phyloP scores from a whole-genome alignment of 2,113 vertebrate species.

The Anthoscopus minutus region DNA sequence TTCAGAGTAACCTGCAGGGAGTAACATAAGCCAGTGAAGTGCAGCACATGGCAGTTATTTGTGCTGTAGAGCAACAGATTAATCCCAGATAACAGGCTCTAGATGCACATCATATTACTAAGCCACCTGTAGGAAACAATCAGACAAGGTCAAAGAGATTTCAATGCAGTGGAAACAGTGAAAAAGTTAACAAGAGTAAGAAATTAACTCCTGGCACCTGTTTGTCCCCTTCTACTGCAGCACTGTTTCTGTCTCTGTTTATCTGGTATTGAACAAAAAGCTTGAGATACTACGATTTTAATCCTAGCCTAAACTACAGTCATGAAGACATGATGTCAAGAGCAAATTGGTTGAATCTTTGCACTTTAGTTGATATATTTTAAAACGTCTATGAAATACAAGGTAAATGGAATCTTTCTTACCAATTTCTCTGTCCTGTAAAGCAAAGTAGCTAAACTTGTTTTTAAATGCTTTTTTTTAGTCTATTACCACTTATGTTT shows the following conservation, averaged over 20 bases:
- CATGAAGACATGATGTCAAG: background rate
- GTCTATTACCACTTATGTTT: background rate
- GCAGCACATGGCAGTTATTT: background rate
- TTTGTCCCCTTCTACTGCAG: background rate
- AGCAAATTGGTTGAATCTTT: background rate
- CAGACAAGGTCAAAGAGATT: background rate
- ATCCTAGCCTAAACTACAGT: background rate
- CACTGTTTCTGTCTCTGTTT: background rate
- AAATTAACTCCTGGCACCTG: background rate
- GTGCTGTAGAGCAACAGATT: constrained; percentile 26
- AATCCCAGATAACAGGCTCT: constrained; percentile 21
- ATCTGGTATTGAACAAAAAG: background rate
- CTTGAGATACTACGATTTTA: background rate
- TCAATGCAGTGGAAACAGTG: background rate
- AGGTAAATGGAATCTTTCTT: background rate
- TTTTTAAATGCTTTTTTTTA: background rate
- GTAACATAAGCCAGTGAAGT: constrained; percentile 22
- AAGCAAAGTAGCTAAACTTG: background rate
- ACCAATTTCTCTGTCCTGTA: background rate
- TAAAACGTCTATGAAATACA: background rate
- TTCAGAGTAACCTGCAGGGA: constrained; percentile 28
- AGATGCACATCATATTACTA: background rate
- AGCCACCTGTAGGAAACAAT: background rate
- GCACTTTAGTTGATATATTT: background rate
- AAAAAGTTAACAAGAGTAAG: background rate